Evolutionary conservation across 2,113 vertebrate genomes (phyloP), one percentile per base, ranked within the genome.

Genomic region (Cyprinodon tularosa): DNA sequence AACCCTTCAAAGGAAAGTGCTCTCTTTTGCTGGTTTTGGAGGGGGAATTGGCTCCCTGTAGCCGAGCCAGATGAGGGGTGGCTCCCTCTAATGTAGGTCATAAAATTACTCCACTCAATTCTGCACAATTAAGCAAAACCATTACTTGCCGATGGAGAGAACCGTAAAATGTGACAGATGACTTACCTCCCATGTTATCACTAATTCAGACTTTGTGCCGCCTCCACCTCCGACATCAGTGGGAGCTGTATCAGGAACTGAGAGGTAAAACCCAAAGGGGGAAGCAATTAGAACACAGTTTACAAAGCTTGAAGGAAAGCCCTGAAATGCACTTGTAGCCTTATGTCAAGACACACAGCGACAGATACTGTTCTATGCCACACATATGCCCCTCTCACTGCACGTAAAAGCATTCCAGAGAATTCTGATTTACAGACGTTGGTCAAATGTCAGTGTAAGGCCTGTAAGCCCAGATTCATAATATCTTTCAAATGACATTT

Each of bases 151-250:
- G n/a, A 85, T 75, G 72, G 86, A 77, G 72, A 64, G 82, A 92
- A 90, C 80, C 77, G 85, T 92, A 90, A 92, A 93, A 93, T 89
- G 76, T 94, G 91, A 94, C 89, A 92, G 92, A 94, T 90, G 91
- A 97, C 97, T 98, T 96, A 99, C 97, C 93, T 99, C 97, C 97
- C 97, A 99, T 64, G 96, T 97, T 90, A 99, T 98, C 90, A 98
- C 97, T 91, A 99, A 94, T 93, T 99, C 97, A 74, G 97, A 97
- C 80, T 96, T 96, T 90, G 96, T 98, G 87, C 97, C 97, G 71
- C 97, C 97, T 90, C 97, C 97, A 82, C 97, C 97, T 82, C 95
- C 96, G 77, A 98, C 96, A 89, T 98, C 97, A 65, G 96, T 95
- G 44, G 97, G 97, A 80, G 97, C 95, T 73, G 95, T 94, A 89